These are phyloP conservation scores for Zaprionus gabonicus DNA, from an alignment of 1,140 invertebrate genomes.

Conservation along the genomic window DNA sequence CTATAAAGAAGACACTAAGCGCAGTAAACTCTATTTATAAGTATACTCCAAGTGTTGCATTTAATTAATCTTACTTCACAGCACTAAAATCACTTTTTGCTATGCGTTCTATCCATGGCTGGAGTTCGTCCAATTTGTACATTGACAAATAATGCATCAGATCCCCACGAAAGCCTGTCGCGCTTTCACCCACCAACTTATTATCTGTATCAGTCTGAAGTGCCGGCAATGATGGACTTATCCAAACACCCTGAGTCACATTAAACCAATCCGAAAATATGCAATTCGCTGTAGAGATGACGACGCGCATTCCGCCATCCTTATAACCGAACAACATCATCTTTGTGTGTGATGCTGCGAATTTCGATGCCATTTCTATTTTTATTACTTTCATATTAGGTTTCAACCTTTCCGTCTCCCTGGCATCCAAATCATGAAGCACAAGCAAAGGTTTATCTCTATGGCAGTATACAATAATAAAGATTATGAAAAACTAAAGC, in stretches of 20 bases:
- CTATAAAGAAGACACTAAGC: conserved; percentile 21
- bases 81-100: conserved; percentile 90
- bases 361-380: conserved; percentile 88
- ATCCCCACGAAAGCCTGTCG: conserved; percentile 15
- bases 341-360: conserved; percentile 96
- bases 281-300: conserved; percentile 95
- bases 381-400: neutral
- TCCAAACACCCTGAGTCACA: conserved; percentile 12
- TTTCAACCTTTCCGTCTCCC: neutral
- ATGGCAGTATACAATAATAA: neutral
- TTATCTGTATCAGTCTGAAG: neutral
- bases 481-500: neutral
- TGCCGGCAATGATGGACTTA: conserved; percentile 14
- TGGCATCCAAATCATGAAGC: neutral
- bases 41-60: neutral
- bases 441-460: conserved; percentile 23
- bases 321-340: conserved; percentile 94
- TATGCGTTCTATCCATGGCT: conserved; percentile 90
- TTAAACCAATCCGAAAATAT: neutral
- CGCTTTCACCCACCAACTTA: conserved; percentile 8
- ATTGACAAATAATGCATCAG: conserved; percentile 87
- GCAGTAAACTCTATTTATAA: neutral
- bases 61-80: conserved; percentile 88
- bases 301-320: conserved; percentile 92
- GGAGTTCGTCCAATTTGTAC: conserved; percentile 89